Conservation (phyloP, 2,113 vertebrate genomes). For the Gambusia affinis region DNA sequence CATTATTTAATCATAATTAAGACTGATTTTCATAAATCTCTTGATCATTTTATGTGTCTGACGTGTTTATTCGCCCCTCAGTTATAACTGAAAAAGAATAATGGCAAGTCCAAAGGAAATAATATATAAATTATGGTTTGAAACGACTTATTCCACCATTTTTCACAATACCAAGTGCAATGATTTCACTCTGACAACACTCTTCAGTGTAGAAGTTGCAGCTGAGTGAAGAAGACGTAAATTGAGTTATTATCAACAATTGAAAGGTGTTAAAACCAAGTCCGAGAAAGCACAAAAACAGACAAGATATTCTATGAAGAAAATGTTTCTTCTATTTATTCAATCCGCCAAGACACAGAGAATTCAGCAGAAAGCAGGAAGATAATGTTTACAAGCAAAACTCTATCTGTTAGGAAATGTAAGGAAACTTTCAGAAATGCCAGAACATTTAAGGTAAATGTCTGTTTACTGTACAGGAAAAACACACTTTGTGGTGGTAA, state of each 20-base stretch:
- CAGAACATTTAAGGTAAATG: neutral
- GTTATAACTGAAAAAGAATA: neutral
- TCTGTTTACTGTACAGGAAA: neutral
- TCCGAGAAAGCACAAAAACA: neutral
- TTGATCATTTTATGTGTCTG: constrained; percentile 90
- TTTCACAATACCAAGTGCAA: neutral
- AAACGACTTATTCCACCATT: neutral
- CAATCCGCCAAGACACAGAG: too few species aligned
- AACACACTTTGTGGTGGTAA: neutral
- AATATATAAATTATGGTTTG: neutral
- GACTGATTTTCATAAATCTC: constrained; percentile 83
- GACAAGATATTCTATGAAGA: neutral
- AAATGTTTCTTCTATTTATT: neutral
- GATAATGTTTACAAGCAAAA: neutral
- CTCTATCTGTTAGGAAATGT: neutral
- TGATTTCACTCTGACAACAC: neutral
- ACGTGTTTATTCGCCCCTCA: constrained; percentile 91
- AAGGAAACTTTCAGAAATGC: neutral
- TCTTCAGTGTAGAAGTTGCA: neutral
- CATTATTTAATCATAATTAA: constrained; percentile 78
- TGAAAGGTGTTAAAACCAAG: neutral
- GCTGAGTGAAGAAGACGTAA: neutral
- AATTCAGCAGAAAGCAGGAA: neutral
- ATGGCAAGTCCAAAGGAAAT: neutral
- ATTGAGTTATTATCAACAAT: neutral